Conservation (phyloP, 2,113 vertebrate species). For the Bufo gargarizans region DNA sequence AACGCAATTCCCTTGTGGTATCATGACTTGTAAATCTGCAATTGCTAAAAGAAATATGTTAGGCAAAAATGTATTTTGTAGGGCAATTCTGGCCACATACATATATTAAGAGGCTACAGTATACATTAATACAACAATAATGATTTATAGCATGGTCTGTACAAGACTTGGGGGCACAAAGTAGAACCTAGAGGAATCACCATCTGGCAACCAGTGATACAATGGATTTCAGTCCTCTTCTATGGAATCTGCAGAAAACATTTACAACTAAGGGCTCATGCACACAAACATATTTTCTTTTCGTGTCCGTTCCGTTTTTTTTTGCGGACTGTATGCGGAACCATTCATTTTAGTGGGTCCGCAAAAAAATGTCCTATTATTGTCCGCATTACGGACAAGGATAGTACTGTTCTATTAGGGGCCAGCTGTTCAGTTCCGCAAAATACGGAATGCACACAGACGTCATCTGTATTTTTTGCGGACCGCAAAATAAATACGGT, state of each 20-base stretch:
- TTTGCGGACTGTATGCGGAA: too few relatives aligned
- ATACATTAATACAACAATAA: neutral
- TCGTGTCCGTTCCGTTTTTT: too few relatives aligned
- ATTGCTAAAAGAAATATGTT: conserved; percentile 9
- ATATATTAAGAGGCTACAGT: neutral
- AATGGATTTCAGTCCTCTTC: neutral
- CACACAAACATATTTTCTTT: too few relatives aligned
- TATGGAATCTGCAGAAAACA: neutral
- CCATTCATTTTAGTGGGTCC: too few relatives aligned
- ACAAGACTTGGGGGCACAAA: neutral
- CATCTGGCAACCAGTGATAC: conserved; percentile 1
- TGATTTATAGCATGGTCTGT: neutral
- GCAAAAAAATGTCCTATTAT: too few relatives aligned
- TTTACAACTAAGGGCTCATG: neutral
- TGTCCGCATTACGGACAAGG: too few relatives aligned
- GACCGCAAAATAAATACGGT: too few relatives aligned
- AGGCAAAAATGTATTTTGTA: conserved; percentile 22
- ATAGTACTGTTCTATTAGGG: too few relatives aligned
- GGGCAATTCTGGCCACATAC: neutral
- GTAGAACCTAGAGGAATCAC: neutral
- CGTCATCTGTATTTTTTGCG: too few relatives aligned
- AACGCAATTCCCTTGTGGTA: conserved; percentile 19
- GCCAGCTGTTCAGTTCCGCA: too few relatives aligned
- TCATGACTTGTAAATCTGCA: conserved; percentile 34
- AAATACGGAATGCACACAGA: too few relatives aligned